These are phyloP conservation scores for Ailurus styani DNA, from an alignment of 2,113 vertebrate species.

Conservation along the genomic window DNA sequence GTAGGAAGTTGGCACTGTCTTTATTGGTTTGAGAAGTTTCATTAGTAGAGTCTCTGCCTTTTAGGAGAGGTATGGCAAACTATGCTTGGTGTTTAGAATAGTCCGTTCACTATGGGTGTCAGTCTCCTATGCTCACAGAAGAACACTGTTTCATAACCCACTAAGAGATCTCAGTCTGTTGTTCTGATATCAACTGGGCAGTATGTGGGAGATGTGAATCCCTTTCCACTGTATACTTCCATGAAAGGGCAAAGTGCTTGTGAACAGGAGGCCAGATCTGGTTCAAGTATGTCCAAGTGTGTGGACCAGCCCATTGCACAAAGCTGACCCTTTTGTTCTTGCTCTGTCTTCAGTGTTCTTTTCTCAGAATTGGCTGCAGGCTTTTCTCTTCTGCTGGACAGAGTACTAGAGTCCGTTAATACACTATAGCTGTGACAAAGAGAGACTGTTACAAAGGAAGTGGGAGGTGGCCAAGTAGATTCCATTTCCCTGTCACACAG, in stretches of 20 bases:
- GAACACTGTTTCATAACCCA: background rate
- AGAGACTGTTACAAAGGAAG: background rate
- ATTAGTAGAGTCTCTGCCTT: background rate
- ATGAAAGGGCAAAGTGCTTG: accelerated
- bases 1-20: background rate
- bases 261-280: background rate
- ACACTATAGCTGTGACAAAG: background rate
- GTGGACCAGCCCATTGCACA: background rate
- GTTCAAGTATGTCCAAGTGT: background rate
- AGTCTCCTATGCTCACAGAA: background rate
- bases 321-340: background rate
- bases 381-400: background rate
- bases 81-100: background rate
- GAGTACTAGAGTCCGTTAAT: background rate
- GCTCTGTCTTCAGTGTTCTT: background rate
- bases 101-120: background rate
- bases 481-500: background rate
- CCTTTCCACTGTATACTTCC: background rate
- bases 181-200: background rate
- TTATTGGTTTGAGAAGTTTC: background rate
- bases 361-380: background rate
- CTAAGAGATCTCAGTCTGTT: background rate
- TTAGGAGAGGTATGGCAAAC: background rate
- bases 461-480: no score
- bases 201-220: background rate